Percentiles rank a stretch among this genome's conserved stretches.
Evolutionary conservation across 2,888 invertebrate species (phyloP).

Genomic region (Thecocarcelia acutangulata): DNA sequence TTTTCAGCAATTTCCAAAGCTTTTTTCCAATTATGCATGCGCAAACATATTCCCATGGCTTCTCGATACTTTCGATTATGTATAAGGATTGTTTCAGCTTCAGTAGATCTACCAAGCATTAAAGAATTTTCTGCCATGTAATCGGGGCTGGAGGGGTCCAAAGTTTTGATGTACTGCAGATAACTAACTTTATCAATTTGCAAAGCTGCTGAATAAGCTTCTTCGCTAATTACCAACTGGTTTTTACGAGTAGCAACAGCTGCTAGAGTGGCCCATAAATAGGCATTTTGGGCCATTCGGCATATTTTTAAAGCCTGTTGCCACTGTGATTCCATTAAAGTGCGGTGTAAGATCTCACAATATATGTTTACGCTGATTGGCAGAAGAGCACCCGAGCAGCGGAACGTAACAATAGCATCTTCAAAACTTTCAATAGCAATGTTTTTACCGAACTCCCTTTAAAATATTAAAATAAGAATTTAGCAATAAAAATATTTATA

Average conservation of each 20-base stretch:
- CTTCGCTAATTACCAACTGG: slow-evolving; percentile 94
- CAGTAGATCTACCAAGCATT: slow-evolving; percentile 79
- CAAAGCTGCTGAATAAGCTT: slow-evolving; percentile 95
- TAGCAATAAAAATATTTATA: background rate
- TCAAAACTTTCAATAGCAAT: slow-evolving; percentile 91
- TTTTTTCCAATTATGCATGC: slow-evolving; percentile 81
- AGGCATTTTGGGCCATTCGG: slow-evolving; percentile 82
- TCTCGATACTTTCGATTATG: slow-evolving; percentile 79
- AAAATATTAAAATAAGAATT: background rate
- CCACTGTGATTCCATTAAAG: slow-evolving; percentile 90
- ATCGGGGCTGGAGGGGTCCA: slow-evolving; percentile 78
- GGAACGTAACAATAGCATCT: slow-evolving; percentile 91
- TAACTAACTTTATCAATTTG: slow-evolving; percentile 93
- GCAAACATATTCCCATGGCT: slow-evolving; percentile 77
- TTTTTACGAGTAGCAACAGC: slow-evolving; percentile 93
- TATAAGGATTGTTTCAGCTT: slow-evolving; percentile 81
- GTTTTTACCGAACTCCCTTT: slow-evolving; percentile 92
- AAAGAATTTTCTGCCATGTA: slow-evolving; percentile 81
- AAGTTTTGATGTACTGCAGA: slow-evolving; percentile 90
- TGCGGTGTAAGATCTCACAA: slow-evolving; percentile 84
- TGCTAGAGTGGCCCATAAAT: slow-evolving; percentile 97
- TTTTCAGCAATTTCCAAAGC: slow-evolving; percentile 80
- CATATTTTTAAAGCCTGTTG: slow-evolving; percentile 92
- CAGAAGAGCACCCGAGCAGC: slow-evolving; percentile 93
- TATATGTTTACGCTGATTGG: slow-evolving; percentile 79